Base-by-base conservation (phyloP, 2,888 invertebrate species). In the Netelia inedita region DNA sequence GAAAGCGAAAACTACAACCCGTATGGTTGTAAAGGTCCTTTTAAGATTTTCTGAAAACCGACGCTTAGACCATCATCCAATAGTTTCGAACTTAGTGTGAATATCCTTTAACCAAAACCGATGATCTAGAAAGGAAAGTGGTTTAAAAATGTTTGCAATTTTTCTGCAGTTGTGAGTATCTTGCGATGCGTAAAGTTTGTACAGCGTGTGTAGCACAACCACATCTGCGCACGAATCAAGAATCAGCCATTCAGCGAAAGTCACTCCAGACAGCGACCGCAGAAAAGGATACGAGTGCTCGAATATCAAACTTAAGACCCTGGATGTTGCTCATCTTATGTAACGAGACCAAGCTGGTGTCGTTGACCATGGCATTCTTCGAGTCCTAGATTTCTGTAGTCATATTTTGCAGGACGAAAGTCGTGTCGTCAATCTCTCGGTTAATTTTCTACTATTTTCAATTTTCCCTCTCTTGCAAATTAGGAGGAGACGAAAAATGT, bases 251-350 rank as follows among this genome's bases (percentile, higher is more conserved):
- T 14, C 19, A 21, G 66, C 76, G 53, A 69, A 53, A 53, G 63
- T 41, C 41, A 41, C 71, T n/a, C 71, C 21, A 71, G 63, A 46
- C 73, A n/a, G 63, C 16, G 53, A 71, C 79, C 79, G 8, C 79
- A 71, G 21, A 19, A 63, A 50, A 74, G 72, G 61, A 66, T 71
- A 21, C 10, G 16, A 46, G 61, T 53, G 35, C 55, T 71, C 71
- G 63, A 79, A 71, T 79, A 71, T 59, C 79, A 71, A 41, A 69
- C 63, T 79, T 79, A 71, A 71, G 50, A 46, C 79, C 63, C 53
- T 73, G 73, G 80, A 57, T 66, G 73, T 19, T 41, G 74, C 35
- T 66, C 66, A 43, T 57, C 14, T 79, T 71, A 71, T 79, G 11
- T 79, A 79, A 79, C 63, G 21, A 61, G 50, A 61, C 69, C 61